A percentile compares a stretch with the other conserved stretches of the same genome.
Evolutionary conservation across 2,888 invertebrate species (phyloP).

Genomic region (Lamellibrachia satsuma): DNA sequence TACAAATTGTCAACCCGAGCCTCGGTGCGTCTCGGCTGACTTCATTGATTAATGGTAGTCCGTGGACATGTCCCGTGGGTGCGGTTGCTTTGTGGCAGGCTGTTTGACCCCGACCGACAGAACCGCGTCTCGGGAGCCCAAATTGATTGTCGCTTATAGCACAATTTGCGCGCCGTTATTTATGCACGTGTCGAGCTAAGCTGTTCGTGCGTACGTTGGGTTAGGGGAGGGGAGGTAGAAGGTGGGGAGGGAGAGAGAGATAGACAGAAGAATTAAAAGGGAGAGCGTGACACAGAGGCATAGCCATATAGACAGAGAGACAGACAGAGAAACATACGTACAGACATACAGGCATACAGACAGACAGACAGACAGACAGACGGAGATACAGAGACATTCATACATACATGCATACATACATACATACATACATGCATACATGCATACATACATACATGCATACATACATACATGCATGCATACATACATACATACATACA

Average conservation of each 20-base stretch:
- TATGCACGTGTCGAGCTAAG: not conserved
- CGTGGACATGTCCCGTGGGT: not conserved
- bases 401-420: not conserved
- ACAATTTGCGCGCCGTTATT: not conserved
- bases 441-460: not conserved
- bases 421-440: not conserved
- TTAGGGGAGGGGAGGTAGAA: too few relatives aligned
- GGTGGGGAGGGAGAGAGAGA: too few relatives aligned
- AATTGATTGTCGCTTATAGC: not conserved
- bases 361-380: not conserved
- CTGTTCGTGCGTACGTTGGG: not conserved
- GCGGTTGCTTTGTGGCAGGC: not conserved
- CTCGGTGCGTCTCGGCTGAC: not conserved
- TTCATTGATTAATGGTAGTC: not conserved
- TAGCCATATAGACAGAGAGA: not conserved
- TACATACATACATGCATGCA: not conserved
- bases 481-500: not conserved
- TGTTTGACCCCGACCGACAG: not conserved
- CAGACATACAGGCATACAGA: not conserved
- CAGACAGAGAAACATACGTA: not conserved
- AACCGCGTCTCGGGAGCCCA: not conserved
- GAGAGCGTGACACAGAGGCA: too few relatives aligned
- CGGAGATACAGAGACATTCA: not conserved
- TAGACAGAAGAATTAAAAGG: too few relatives aligned
- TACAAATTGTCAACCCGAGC: not conserved